Evolutionary conservation across 2,113 vertebrate species (phyloP), one percentile per base, ranked within the genome.

Genomic region (Himantopus leucocephalus): DNA sequence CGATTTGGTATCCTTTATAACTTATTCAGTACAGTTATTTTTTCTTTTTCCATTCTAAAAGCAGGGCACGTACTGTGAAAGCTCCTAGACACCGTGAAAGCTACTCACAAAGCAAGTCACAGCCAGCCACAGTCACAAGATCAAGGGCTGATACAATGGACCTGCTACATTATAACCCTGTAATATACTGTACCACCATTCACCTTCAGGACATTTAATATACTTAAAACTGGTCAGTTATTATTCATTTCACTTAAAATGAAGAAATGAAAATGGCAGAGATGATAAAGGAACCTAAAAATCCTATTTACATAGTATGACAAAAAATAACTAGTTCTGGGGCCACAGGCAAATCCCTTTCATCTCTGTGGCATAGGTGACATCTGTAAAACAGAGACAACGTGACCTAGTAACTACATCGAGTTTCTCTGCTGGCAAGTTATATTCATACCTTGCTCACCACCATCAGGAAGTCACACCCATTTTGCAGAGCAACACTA

Each of bases 321-420:
- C 41, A 52, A 90, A 90, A 67, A 0, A 34, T 29, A 1, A 20
- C 29, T 39, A 45, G 14, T 29, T 91, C 17, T 88, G 8, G 23
- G 27, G 53, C 14, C 29, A 74, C 24, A 20, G 48, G 21, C 22
- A 94, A 74, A 55, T 37, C 32, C 32, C 24, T 71, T 92, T 68
- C 52, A 60, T 18, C 52, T 64, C 68, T 45, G 20, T n/a, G 27
- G 45, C 47, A 94, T 5, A 74, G 20, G 26, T 94, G 37, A 67
- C 0, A 55, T 22, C 64, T 52, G 39, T 68, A 89, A 80, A 94
- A 92, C 0, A 53, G 32, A 91, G n/a, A 81, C 4, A 10, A 43
- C 3, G 29, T 0, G 0, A 91, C 34, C 72, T 15, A 64, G 18
- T 27, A 78, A 82, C 19, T 50, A 27, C 20, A 39, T 5, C 0